Conservation (phyloP, 1,140 invertebrate species). For the Dinoponera quadriceps region DNA sequence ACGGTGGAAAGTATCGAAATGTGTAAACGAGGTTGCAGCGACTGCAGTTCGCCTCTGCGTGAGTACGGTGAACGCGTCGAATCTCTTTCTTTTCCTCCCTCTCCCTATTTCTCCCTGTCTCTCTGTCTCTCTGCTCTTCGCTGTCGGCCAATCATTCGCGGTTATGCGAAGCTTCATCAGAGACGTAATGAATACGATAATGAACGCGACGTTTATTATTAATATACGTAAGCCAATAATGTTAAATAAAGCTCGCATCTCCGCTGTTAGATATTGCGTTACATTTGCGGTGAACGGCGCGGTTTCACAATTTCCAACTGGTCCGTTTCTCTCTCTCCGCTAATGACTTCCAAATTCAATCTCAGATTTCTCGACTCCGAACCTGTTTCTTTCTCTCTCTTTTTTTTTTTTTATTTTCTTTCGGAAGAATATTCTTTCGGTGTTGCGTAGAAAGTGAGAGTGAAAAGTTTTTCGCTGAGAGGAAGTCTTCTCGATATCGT, state of each 20-base stretch:
- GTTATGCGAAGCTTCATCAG: neutral
- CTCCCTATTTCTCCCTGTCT: neutral
- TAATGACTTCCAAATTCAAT: neutral
- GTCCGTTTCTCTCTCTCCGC: neutral
- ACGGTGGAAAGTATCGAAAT: constrained; percentile 41
- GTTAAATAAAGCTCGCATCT: constrained; percentile 31
- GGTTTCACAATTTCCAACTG: neutral
- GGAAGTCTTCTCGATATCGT: neutral
- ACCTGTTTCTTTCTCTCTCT: neutral
- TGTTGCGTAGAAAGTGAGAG: too few species aligned
- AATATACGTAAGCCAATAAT: constrained; percentile 28
- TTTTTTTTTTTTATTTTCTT: too few species aligned
- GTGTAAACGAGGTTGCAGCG: constrained; percentile 33
- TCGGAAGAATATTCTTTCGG: neutral
- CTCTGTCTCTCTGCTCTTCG: neutral
- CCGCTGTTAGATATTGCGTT: constrained; percentile 8
- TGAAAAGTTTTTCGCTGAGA: neutral
- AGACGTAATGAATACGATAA: constrained; percentile 35
- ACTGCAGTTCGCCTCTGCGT: neutral
- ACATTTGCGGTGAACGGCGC: constrained; percentile 2
- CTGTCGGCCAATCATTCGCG: neutral
- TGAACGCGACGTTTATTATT: constrained; percentile 31
- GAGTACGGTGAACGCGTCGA: too few species aligned
- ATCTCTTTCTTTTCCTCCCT: neutral
- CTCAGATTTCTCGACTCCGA: neutral